Base-by-base conservation (phyloP, 2,888 invertebrate species). In the Clivina fossor region DNA sequence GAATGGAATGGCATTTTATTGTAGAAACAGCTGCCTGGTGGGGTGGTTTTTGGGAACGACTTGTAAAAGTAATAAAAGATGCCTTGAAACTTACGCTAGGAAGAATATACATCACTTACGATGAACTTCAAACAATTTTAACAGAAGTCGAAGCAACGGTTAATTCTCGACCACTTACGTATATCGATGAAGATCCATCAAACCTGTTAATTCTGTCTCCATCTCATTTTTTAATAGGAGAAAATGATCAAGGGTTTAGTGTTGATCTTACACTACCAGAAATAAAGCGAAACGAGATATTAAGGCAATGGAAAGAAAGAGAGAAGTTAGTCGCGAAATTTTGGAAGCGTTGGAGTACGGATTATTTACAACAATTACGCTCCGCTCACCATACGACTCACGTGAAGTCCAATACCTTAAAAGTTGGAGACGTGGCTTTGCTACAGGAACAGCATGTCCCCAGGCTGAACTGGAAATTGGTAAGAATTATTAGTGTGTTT, bases 11-110 rank as follows among this genome's bases (percentile, higher is more conserved):
- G n/a, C n/a, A n/a, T n/a, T n/a, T n/a, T n/a, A n/a, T n/a, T n/a
- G n/a, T n/a, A n/a, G n/a, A n/a, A n/a, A n/a, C 35, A 11, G 49
- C 55, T 9, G n/a, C 55, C 5, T 53, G 49, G 49, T 53, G 53
- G 53, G 53, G 53, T 13, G 53, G 53, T 9, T 53, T 20, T 7
- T 53, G 53, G 53, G n/a, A n/a, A n/a, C n/a, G n/a, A n/a, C n/a
- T n/a, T n/a, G n/a, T n/a, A n/a, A n/a, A n/a, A n/a, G n/a, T n/a
- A n/a, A n/a, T n/a, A n/a, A n/a, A n/a, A n/a, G n/a, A n/a, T n/a
- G 16, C 22, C 38, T 5, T 30, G 30, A 5, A 47, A 47, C 15
- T 18, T 16, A 7, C 15, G 32, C 5, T 47, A 9, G 50, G 44
- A 18, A 18, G 26, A 22, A 46, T 16, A n/a, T 9, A n/a, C 9